A percentile compares a stretch with the other conserved stretches of the same genome.
Evolutionary conservation across 2,797 vertebrate genomes (phyloP).

Genomic region (Cossypha caffra): DNA sequence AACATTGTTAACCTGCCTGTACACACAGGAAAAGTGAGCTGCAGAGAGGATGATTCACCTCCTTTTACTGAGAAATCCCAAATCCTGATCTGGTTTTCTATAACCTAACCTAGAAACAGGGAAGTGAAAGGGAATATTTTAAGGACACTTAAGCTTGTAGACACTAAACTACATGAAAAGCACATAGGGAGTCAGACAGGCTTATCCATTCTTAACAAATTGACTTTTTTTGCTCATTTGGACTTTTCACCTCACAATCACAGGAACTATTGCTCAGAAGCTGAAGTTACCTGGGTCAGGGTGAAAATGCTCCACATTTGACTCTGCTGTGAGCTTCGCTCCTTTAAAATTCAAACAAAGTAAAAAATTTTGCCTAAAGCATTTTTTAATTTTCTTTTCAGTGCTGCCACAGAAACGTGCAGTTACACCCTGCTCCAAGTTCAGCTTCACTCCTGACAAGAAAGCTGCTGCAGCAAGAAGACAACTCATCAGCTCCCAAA

Average conservation of each 20-base stretch:
- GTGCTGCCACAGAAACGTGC: background rate
- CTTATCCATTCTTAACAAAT: slow-evolving; percentile 4
- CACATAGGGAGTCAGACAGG: accelerated
- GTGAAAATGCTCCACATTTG: background rate
- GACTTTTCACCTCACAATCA: background rate
- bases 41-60: background rate
- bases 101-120: background rate
- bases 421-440: background rate
- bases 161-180: background rate
- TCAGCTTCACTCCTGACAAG: background rate
- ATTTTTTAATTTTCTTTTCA: background rate
- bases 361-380: background rate
- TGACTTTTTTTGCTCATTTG: background rate
- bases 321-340: background rate
- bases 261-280: background rate
- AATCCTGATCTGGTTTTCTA: background rate
- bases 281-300: background rate
- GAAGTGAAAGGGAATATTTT: background rate
- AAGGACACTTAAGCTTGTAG: background rate
- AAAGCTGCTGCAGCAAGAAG: background rate
- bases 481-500: background rate
- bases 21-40: background rate
- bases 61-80: background rate
- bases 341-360: background rate
- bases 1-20: background rate